Evolutionary conservation across 2,797 vertebrate species (phyloP), one percentile per base, ranked within the genome.

Genomic region (Babyrousa celebensis): DNA sequence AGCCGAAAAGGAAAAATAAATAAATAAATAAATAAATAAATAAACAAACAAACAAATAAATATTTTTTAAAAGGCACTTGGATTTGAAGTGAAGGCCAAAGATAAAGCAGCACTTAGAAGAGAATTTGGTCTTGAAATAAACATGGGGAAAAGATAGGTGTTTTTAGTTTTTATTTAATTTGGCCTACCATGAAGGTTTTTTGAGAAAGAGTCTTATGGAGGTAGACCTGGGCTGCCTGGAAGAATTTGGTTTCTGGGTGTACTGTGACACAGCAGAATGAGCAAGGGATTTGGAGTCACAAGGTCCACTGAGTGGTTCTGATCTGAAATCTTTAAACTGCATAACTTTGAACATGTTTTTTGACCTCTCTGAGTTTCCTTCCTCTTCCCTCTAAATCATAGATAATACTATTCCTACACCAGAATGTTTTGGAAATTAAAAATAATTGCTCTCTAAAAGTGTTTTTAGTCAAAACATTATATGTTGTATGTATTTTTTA

Each of bases 341-440:
- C 27, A 1, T 60, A 68, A 85, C 3, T 71, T 60, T 92, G 58
- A 85, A 20, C 0, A 27, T 48, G 15, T 86, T 65, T 60, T 18
- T 71, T 95, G 48, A 67, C 15, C 0, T 75, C 3, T 92, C 27
- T 70, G 18, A 6, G 4, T 18, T 9, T 89, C 63, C 48, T 1
- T 65, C 32, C 3, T 40, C n/a, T 85, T 54, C 71, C 15, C 1
- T 72, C 4, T 90, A 74, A 92, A 75, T 60, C 77, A 4, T 36
- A 87, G 10, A 48, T 25, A 70, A 21, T 25, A 74, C 8, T 58
- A 52, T 18, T 62, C 12, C 29, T 80, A 1, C 25, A 43, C 7
- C 18, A 70, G 16, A 88, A 83, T 78, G 23, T 77, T 72, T 36
- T 68, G 16, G 62, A 78, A 75, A 89, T 89, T 32, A 90, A 92